Evolutionary conservation across 1,140 invertebrate genomes (phyloP), one percentile per base, ranked within the genome.

Genomic region (Caenorhabditis inopinata): DNA sequence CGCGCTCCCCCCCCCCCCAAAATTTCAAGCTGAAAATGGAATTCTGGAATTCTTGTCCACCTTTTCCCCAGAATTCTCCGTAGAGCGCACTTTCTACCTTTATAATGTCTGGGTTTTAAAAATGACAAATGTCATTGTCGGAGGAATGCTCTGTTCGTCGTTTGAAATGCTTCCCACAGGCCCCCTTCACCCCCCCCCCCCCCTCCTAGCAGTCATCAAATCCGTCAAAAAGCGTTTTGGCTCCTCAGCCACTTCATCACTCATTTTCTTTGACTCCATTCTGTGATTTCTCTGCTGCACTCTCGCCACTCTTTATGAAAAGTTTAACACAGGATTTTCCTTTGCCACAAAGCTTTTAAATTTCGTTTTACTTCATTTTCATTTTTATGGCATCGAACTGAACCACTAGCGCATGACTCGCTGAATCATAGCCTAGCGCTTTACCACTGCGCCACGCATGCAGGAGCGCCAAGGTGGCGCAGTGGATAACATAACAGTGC

Each of bases 161-260:
- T 58, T 1, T 58, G 14, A 18, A 48, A 6, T 16, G 12, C 23
- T 16, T 32, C n/a, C 35, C 21, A 25, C 18, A 25, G 11, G 12
- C 2, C 49, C 23, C 18, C 27, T 32, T 29, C 29, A 58, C 51
- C 51, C 29, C 51, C 29, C 51, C 29, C 51, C 29, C 27, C 29
- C 51, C 29, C 51, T 29, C 51, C 12, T 32, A 7, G 18, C 51
- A 4, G 51, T 58, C 51, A 58, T 58, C 51, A 58, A 58, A n/a
- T 58, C 51, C 51, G 51, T 58, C 51, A 58, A 58, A 32, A 58
- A 58, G 51, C 51, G 51, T 32, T 58, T 53, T 58, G 51, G 27
- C 27, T 29, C 51, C 14, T 32, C 35, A 12, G 18, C n/a, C 51
- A 58, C 51, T 58, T 58, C 51, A 58, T 58, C 51, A 58, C 51